These are phyloP conservation scores for Novumbra hubbsi DNA, from an alignment of 2,797 vertebrate species.

Conservation along the genomic window DNA sequence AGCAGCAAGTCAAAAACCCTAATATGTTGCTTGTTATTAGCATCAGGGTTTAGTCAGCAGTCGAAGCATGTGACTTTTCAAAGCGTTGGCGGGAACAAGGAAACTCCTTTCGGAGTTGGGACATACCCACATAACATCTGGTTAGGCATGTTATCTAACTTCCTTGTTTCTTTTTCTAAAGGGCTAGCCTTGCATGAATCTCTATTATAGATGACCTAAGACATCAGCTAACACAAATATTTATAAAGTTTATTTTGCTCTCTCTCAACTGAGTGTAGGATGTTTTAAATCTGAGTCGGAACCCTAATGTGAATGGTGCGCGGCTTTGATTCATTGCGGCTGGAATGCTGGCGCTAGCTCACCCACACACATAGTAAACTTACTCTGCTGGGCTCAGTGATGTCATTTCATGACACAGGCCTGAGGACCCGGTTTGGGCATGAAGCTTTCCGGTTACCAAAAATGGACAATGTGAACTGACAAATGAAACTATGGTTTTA, in stretches of 20 bases:
- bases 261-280: conserved; percentile 28
- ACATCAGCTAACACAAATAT: conserved; percentile 30
- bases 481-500: conserved; percentile 19
- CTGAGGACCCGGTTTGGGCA: conserved; percentile 8
- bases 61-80: background rate
- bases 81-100: background rate
- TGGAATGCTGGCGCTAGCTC: conserved; percentile 56
- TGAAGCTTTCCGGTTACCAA: conserved; percentile 32
- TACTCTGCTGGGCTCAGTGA: conserved; percentile 26
- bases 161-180: background rate
- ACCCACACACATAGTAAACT: conserved; percentile 57
- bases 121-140: background rate
- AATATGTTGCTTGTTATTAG: background rate
- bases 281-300: conserved; percentile 40
- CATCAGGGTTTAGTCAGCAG: conserved; percentile 25
- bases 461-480: conserved; percentile 54
- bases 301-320: conserved; percentile 47
- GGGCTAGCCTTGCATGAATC: background rate
- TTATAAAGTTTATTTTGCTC: conserved; percentile 48
- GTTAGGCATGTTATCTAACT: background rate
- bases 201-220: background rate
- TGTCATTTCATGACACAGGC: conserved; percentile 32
- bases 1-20: background rate
- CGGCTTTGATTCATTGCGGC: conserved; percentile 47
- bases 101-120: background rate